A percentile compares a stretch with the other conserved stretches of the same genome.
phyloP scores from a whole-genome alignment of 2,113 vertebrate genomes.

The Corythornis madagascariensis region DNA sequence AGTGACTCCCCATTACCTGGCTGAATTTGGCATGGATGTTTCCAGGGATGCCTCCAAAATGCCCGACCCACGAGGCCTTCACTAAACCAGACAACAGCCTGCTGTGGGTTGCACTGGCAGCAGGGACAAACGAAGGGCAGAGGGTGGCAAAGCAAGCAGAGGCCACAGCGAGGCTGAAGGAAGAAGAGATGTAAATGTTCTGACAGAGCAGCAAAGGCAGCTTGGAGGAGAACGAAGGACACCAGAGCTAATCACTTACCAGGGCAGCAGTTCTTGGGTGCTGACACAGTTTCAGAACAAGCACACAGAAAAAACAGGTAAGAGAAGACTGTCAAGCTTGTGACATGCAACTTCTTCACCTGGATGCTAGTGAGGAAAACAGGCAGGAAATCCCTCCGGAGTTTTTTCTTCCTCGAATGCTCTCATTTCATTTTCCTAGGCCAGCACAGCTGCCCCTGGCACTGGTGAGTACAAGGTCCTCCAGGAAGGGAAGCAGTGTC shows the following conservation, averaged over 20 bases:
- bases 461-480: conserved; percentile 19
- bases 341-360: background rate
- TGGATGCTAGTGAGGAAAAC: background rate
- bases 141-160: background rate
- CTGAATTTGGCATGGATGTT: background rate
- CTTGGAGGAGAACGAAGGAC: conserved; percentile 18
- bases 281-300: background rate
- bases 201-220: background rate
- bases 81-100: background rate
- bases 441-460: background rate
- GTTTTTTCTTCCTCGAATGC: conserved; percentile 23
- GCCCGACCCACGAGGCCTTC: background rate
- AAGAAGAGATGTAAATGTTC: conserved; percentile 1
- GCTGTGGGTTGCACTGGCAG: conserved; percentile 2
- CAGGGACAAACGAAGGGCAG: conserved; percentile 10
- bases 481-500: conserved; percentile 47
- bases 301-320: background rate
- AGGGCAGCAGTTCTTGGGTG: conserved; percentile 12
- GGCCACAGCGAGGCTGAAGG: conserved; percentile 2
- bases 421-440: background rate
- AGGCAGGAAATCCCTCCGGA: conserved; percentile 15
- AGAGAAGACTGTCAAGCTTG: background rate
- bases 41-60: conserved; percentile 4
- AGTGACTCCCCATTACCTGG: background rate
- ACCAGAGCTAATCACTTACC: background rate